Evolutionary conservation across 2,113 vertebrate genomes (phyloP), one percentile per base, ranked within the genome.

Genomic region (Caracal caracal): DNA sequence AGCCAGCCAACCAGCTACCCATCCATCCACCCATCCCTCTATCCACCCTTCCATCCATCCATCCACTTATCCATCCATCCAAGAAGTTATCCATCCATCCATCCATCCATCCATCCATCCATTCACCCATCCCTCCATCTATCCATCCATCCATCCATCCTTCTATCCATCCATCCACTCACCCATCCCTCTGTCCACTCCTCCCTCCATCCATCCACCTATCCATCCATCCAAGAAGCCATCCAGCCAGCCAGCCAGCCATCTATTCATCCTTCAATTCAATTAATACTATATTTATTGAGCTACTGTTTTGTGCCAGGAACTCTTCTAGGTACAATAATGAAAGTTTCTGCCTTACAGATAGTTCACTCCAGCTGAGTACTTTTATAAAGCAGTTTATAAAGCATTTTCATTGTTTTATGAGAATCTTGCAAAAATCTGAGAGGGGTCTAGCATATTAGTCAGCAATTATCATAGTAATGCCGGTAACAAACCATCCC

Each of bases 71-170:
- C 20, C n/a, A 40, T 0, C 3, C 13, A 51, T 19, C 40, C 7
- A n/a, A n/a, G n/a, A n/a, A n/a, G n/a, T n/a, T n/a, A n/a, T n/a
- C 22, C 7, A 15, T 59, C 24, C 35, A 6, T 37, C 33, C 33
- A 16, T 9, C 20, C n/a, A 40, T 0, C 3, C 13, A 51, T 19
- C 40, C 7, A 16, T 88, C 24, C 26, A 2, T 37, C 33, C 33
- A 9, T 8, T 11, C 11, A 28, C 0, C 16, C 22, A 12, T 16
- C 8, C 63, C 24, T 13, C 19, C 10, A 7, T 2, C 35, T 22
- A 16, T 37, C 49, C 28, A 6, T 75, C 56, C 10, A 1, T 43
- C 9, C 24, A 20, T 35, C 47, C 16, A 1, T 68, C 33, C n/a
- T 35, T 8, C n/a, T 8, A 70, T 35, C n/a, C 66, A 35, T 40